phyloP scores from a whole-genome alignment of 2,888 invertebrate species.

The Sericinus montela region DNA sequence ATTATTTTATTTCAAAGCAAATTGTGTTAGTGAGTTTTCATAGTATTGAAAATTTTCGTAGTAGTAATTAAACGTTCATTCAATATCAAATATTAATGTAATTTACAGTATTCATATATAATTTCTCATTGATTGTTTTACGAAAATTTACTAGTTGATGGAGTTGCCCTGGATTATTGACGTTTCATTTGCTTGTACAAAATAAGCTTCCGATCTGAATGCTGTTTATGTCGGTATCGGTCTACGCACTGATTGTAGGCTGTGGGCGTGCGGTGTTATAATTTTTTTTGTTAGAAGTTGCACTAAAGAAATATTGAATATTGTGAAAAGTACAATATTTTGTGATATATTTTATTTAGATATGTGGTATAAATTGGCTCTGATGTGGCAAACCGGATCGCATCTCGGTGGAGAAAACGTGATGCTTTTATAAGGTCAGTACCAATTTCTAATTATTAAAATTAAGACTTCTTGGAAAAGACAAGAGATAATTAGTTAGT shows the following conservation, averaged over 20 bases:
- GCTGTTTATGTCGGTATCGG: constrained; percentile 56
- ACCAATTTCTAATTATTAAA: constrained; percentile 27
- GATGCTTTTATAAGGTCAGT: constrained; percentile 70
- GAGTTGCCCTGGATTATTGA: constrained; percentile 62
- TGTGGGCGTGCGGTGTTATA: constrained; percentile 49
- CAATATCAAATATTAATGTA: too few relatives aligned
- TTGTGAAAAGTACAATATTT: constrained; percentile 37
- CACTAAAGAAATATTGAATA: constrained; percentile 23
- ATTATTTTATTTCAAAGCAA: too few relatives aligned
- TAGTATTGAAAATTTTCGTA: constrained; percentile 9
- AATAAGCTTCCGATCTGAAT: constrained; percentile 44
- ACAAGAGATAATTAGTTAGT: too few relatives aligned
- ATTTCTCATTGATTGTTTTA: background rate
- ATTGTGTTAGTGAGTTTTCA: constrained; percentile 3
- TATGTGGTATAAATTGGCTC: constrained; percentile 63
- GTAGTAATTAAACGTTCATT: background rate
- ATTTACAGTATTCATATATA: background rate
- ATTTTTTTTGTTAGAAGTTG: constrained; percentile 8
- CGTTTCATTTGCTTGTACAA: constrained; percentile 54
- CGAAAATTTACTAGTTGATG: constrained; percentile 33
- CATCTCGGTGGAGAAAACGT: constrained; percentile 65
- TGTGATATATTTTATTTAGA: constrained; percentile 33
- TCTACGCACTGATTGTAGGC: constrained; percentile 44
- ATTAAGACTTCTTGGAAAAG: too few relatives aligned
- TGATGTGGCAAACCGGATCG: constrained; percentile 76